Evolutionary conservation across 2,888 invertebrate genomes (phyloP), one percentile per base, ranked within the genome.

Genomic region (Tipula vernalis): DNA sequence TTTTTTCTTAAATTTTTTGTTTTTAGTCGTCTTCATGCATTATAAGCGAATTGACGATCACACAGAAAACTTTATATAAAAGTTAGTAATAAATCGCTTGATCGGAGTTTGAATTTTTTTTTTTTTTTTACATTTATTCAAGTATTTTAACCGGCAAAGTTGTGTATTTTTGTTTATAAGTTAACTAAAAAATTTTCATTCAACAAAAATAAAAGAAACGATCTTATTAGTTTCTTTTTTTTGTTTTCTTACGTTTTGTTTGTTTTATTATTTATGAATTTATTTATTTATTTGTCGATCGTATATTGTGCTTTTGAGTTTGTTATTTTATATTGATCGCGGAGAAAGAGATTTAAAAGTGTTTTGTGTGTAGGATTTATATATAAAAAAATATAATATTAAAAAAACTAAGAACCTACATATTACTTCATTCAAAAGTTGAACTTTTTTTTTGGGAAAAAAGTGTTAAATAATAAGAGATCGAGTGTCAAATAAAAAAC

Each of bases 21-120:
- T 71, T 71, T 71, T 71, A 71, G 71, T 71, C 71, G 71, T 71
- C 71, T 71, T 71, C 71, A 71, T 71, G 71, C 71, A 71, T 71
- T 71, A 71, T 71, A 71, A 28, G 71, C 71, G 71, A 71, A 71
- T 71, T 71, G 71, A 28, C 71, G 71, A 71, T 71, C 28, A 28
- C 28, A 71, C 71, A 71, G 3, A 71, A 28, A 28, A 71, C 51
- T 51, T 15, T 51, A 51, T 51, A 51, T 8, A 71, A 71, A 71
- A 71, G 10, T 18, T 71, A 28, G 28, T 71, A 71, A 71, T 71
- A 71, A 71, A 71, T 71, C 28, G 71, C 28, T 71, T 71, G 71
- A 71, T 71, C 71, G 71, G 71, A 71, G 44, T 44, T 44, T 39
- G 3, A 28, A n/a, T n/a, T n/a, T n/a, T 51, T 51, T 51, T 51